Percentiles rank a stretch among this genome's conserved stretches.
Conservation (phyloP, 2,113 vertebrate species). For the Gambusia affinis region DNA sequence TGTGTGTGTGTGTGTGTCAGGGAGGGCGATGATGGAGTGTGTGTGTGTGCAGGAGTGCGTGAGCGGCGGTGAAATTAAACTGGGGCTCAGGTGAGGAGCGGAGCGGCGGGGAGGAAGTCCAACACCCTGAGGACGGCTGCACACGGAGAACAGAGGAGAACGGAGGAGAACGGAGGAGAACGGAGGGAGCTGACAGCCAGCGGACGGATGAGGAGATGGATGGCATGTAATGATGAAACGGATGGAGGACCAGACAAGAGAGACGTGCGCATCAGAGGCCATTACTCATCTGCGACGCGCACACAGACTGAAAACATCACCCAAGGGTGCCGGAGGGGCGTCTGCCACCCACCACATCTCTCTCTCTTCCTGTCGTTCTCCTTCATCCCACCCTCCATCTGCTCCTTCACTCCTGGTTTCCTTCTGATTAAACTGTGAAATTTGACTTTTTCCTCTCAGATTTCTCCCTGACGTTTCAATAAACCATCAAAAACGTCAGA, state of each 20-base stretch:
- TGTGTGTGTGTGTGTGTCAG: conserved; percentile 13
- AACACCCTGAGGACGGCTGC: conserved; percentile 53
- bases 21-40: conserved; percentile 42
- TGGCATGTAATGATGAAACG: conserved; percentile 76
- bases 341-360: conserved; percentile 49
- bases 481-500: too few relatives aligned
- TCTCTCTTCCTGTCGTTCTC: conserved; percentile 1
- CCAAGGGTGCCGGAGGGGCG: conserved; percentile 54
- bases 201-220: conserved; percentile 71
- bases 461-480: neutral
- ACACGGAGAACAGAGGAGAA: conserved; percentile 28
- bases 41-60: conserved; percentile 34
- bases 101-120: conserved; percentile 20
- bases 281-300: conserved; percentile 64
- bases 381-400: conserved; percentile 40
- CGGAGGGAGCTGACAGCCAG: conserved; percentile 61
- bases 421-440: too few relatives aligned
- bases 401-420: conserved; percentile 10
- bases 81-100: conserved; percentile 73
- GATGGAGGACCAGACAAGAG: conserved; percentile 75
- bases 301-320: conserved; percentile 45
- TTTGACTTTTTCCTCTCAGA: conserved; percentile 1
- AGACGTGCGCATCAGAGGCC: conserved; percentile 69
- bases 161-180: conserved; percentile 38
- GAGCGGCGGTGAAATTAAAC: conserved; percentile 67